Base-by-base conservation (phyloP, 2,113 vertebrate genomes). In the Ceratotherium simum region DNA sequence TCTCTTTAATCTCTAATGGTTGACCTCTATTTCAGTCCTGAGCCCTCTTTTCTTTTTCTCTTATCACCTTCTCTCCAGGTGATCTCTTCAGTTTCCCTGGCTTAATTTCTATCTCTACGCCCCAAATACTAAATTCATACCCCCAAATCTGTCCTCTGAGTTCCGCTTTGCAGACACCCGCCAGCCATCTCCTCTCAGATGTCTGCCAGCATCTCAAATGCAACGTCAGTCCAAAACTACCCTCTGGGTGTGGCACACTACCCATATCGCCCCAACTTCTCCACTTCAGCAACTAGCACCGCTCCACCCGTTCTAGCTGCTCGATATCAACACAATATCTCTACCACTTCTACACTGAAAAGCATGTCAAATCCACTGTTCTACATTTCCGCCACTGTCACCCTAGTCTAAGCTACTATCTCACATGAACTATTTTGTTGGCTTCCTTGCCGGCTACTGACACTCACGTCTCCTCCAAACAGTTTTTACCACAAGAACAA, bases 211-310 rank as follows among this genome's bases (percentile, higher is more conserved):
- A 18, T 76, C 60, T 95, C 80, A 78, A 17, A 51, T 18, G 21
- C 76, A 96, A 23, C 16, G 12, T 42, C 25, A 29, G 48, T 75
- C 58, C 17, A n/a, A 73, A 84, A 25, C 16, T 17, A 9, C 25
- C 17, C 25, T 60, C 3, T 11, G 0, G 0, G 3, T 5, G 25
- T 33, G 64, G 6, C 18, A 6, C 18, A 36, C 7, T 54, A 36
- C 12, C 1, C 46, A 12, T 3, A 3, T 56, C 56, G 42, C 64
- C 10, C 60, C 33, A 51, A 60, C 12, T n/a, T 21, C 46, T 79
- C 83, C 69, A 87, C 42, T 36, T 89, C 5, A 51, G 42, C 14
- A 18, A 1, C 56, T 31, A 17, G 13, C 8, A 33, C 17, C 27
- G 54, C 17, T 78, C 21, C 1, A 70, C 10, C 10, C 6, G 16